Base-by-base conservation (phyloP, 2,113 vertebrate genomes). In the Myotis lucifugus region DNA sequence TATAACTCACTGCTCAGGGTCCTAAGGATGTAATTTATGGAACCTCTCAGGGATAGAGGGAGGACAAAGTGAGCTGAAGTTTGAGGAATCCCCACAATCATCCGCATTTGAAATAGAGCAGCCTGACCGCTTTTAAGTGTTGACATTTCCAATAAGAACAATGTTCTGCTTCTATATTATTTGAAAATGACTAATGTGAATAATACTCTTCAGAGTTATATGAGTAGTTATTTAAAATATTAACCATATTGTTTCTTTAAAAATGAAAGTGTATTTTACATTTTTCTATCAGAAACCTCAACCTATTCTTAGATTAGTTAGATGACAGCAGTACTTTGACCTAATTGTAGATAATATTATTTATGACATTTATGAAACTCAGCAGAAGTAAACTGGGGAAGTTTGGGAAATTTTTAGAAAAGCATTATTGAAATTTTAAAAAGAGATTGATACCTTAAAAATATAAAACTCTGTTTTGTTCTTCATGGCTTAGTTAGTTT, bases 281-380 rank as follows among this genome's bases (percentile, higher is more conserved):
- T 48, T 83, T 85, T 13, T 21, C 29, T 85, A 10, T 95, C 37
- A 93, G 40, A 93, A 93, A 85, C 19, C 29, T 76, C 59, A 64
- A 91, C 18, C 32, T 93, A 54, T 61, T 93, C 46, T 97, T 76
- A 84, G 18, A 74, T 78, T 72, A 42, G 34, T 79, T 87, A 70
- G 21, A 72, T 90, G 59, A 82, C 5, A 88, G 76, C 15, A 95
- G 23, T 27, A 89, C 85, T 91, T 82, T 82, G 83, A 83, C 37
- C 46, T 88, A 73, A 88, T 77, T 70, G 13, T 84, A 91, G 56
- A 40, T 69, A 50, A 64, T 76, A 54, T 93, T 77, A 93, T 72
- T 94, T 91, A 50, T 86, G 48, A 52, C 5, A 85, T 87, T 93
- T 92, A 64, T 70, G 34, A 85, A 50, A 4, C 29, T 93, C 67